Base-by-base conservation (phyloP, 2,888 invertebrate genomes). In the Cheilosia urbana region DNA sequence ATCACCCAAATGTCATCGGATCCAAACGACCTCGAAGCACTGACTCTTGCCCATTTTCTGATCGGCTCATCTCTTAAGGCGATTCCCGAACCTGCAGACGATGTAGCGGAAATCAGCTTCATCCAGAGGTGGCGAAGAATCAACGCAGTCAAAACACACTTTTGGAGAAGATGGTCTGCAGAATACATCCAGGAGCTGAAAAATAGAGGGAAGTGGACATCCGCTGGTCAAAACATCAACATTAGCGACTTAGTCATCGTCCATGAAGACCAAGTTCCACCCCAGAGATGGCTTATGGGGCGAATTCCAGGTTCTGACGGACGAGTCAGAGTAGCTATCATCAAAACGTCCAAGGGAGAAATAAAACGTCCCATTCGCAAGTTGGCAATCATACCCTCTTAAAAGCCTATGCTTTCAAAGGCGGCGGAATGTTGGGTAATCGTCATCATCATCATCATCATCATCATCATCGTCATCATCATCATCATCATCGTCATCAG, bases 131-230 rank as follows among this genome's bases (percentile, higher is more conserved):
- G 79, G 75, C 49, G 79, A 27, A 51, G 71, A 21, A 84, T 84
- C 2, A 55, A 58, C 13, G 84, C 69, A 13, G 75, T 63, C 11
- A 84, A 79, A 57, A 69, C 69, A 15, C 71, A 75, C 2, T 87
- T 87, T 17, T 84, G 78, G 79, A 62, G 75, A 15, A 63, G 55
- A n/a, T 80, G 79, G 84, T 79, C 83, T 0, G n/a, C 17, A 19
- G 68, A 49, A 4, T 76, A 30, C 30, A 34, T 53, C 42, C 62
- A 21, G 40, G 71, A 77, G 63, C 21, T 66, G n/a, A 34, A 45
- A 62, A 17, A 30, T 42, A 21, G 68, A 49, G 42, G 40, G 13
- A 68, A 77, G 15, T 60, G 68, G 62, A 13, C 42, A 1, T 42
- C 68, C 6, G 9, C 58, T 2, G 68, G 53, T 2, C 34, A 11